Conservation (phyloP, 2,113 vertebrate species). For the Isurus oxyrinchus region DNA sequence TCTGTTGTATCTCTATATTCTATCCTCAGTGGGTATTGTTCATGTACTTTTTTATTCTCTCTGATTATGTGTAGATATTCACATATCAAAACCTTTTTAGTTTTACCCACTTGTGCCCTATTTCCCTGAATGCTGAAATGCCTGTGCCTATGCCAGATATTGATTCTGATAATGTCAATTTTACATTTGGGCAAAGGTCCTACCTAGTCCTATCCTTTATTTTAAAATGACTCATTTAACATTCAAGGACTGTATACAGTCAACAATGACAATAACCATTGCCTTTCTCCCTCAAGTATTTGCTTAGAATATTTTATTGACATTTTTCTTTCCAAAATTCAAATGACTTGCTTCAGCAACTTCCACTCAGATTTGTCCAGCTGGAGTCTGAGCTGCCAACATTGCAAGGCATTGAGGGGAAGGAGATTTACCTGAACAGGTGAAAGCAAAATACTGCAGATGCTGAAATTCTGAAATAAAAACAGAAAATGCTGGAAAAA, state of each 20-base stretch:
- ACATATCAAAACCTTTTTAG: not conserved
- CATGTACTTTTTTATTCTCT: not conserved
- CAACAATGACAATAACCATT: not conserved
- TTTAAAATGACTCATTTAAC: not conserved
- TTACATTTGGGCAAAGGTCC: not conserved
- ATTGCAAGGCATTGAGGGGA: not conserved
- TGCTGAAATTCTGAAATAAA: too few species aligned
- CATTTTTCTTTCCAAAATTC: not conserved
- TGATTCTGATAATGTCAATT: not conserved
- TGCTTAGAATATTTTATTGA: not conserved
- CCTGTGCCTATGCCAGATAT: not conserved
- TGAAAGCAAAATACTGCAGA: too few species aligned
- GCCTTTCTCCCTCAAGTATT: not conserved
- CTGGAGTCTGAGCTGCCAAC: not conserved
- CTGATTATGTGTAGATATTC: not conserved
- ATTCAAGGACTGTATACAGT: not conserved
- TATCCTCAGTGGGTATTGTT: not conserved
- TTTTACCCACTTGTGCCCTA: not conserved
- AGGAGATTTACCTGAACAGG: not conserved
- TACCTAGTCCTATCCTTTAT: not conserved
- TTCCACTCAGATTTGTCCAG: not conserved
- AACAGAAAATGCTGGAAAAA: too few species aligned
- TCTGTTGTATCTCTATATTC: not conserved
- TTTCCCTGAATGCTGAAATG: not conserved
- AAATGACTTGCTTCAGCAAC: not conserved